Evolutionary conservation across 2,888 invertebrate genomes (phyloP).

Genomic region (Sinelater perroti): DNA sequence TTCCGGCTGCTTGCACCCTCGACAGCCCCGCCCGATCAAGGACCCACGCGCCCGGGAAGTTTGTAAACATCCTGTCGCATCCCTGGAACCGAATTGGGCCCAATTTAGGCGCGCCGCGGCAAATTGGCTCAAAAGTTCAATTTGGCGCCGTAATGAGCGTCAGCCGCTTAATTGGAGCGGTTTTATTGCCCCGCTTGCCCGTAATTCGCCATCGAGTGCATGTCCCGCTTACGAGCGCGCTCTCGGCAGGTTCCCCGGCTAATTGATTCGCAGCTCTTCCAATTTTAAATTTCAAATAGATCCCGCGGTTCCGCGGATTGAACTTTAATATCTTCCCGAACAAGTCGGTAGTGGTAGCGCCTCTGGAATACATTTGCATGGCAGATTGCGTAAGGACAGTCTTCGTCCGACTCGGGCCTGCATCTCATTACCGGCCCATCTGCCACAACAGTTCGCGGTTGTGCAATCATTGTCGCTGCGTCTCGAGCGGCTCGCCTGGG

Average conservation of each 20-base stretch:
- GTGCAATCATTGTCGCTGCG: constrained; percentile 1
- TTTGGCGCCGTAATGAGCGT: constrained; percentile 24
- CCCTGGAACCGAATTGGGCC: constrained; percentile 23
- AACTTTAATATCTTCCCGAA: too few relatives aligned
- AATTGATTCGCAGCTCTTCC: too few relatives aligned
- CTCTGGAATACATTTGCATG: constrained; percentile 16
- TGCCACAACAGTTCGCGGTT: background rate
- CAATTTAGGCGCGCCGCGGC: constrained; percentile 22
- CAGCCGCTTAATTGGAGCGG: constrained; percentile 28
- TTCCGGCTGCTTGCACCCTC: background rate
- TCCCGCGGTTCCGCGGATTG: too few relatives aligned
- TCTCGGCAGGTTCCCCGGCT: too few relatives aligned
- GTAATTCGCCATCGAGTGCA: too few relatives aligned
- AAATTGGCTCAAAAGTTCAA: constrained; percentile 29
- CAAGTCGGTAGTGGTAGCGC: background rate
- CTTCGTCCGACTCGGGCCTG: constrained; percentile 8
- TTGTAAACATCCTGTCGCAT: too few relatives aligned
- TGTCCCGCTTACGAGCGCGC: too few relatives aligned
- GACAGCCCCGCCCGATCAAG: background rate
- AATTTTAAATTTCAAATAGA: too few relatives aligned
- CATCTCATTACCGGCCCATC: constrained; percentile 5
- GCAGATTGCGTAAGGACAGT: background rate
- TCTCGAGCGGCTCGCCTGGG: background rate
- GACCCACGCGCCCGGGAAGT: background rate
- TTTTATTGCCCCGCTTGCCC: constrained; percentile 21